phyloP scores from a whole-genome alignment of 2,888 invertebrate species.

The Dasysyrphus albostriatus region DNA sequence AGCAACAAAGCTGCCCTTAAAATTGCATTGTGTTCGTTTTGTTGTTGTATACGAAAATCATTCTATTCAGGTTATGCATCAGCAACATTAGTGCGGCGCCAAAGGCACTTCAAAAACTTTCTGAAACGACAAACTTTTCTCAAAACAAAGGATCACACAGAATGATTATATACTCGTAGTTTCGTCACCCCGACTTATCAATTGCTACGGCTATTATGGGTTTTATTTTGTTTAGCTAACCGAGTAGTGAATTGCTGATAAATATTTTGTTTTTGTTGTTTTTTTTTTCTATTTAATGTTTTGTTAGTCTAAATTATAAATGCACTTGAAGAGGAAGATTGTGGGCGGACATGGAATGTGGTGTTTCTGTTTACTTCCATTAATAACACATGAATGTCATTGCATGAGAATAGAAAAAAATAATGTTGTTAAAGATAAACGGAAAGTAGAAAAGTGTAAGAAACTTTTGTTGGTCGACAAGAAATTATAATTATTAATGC shows the following conservation, averaged over 20 bases:
- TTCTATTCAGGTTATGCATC: constrained; percentile 31
- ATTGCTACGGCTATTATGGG: constrained; percentile 22
- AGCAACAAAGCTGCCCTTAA: constrained; percentile 54
- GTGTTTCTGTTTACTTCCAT: neutral
- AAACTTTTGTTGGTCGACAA: neutral
- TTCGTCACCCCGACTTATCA: constrained; percentile 66
- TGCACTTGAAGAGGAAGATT: constrained; percentile 8
- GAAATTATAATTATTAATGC: neutral
- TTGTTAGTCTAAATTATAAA: constrained; percentile 21
- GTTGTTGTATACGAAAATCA: constrained; percentile 10
- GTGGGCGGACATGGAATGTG: constrained; percentile 28
- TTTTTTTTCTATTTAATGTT: neutral
- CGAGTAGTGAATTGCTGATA: constrained; percentile 48
- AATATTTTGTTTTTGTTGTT: constrained; percentile 4
- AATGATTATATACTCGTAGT: constrained; percentile 18
- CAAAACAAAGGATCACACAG: constrained; percentile 48
- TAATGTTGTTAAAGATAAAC: constrained; percentile 6
- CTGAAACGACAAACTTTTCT: constrained; percentile 60
- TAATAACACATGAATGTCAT: neutral
- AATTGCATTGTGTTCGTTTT: constrained; percentile 38
- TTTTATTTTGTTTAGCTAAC: constrained; percentile 9
- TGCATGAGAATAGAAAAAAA: neutral
- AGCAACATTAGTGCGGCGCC: constrained; percentile 2
- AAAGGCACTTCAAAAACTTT: constrained; percentile 47
- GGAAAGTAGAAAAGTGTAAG: neutral